These are phyloP conservation scores for Diarsia rubi DNA, from an alignment of 2,888 invertebrate species.

Conservation along the genomic window DNA sequence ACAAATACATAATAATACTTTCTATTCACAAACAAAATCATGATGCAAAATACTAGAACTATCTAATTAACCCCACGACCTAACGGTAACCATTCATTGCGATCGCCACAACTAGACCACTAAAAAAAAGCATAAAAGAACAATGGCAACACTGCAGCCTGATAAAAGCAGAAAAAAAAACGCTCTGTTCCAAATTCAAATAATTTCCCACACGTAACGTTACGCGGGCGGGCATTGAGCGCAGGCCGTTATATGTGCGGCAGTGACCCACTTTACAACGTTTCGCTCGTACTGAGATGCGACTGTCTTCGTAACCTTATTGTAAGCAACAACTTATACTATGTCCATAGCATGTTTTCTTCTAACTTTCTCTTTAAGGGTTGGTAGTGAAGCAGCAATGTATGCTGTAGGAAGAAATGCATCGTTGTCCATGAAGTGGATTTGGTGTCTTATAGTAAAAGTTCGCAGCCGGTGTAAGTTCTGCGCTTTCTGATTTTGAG, in stretches of 20 bases:
- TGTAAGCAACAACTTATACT: slow-evolving; percentile 64
- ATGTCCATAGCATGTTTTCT: slow-evolving; percentile 64
- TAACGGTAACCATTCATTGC: slow-evolving; percentile 72
- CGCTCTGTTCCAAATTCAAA: slow-evolving; percentile 89
- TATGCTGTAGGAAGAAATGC: slow-evolving; percentile 54
- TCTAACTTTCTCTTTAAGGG: slow-evolving; percentile 62
- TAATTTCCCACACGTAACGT: slow-evolving; percentile 91
- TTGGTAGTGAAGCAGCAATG: slow-evolving; percentile 67
- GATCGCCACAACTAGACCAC: slow-evolving; percentile 81
- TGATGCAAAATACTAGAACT: slow-evolving; percentile 52
- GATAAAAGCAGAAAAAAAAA: slow-evolving; percentile 86
- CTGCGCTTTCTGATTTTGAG: slow-evolving; percentile 90
- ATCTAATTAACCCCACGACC: slow-evolving; percentile 66
- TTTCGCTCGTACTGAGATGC: slow-evolving; percentile 79
- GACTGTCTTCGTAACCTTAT: slow-evolving; percentile 84
- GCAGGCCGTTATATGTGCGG: slow-evolving; percentile 89
- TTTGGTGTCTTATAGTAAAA: slow-evolving; percentile 56
- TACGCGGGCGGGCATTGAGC: slow-evolving; percentile 90
- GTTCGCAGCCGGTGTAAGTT: slow-evolving; percentile 73
- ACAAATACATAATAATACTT: slow-evolving; percentile 39
- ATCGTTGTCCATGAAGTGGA: slow-evolving; percentile 43
- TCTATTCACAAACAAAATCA: slow-evolving; percentile 31
- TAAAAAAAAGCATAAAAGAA: slow-evolving; percentile 82
- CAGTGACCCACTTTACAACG: slow-evolving; percentile 88
- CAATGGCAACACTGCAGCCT: slow-evolving; percentile 81